Base-by-base conservation (phyloP, 1,140 invertebrate species). In the Sycophila sp. region DNA sequence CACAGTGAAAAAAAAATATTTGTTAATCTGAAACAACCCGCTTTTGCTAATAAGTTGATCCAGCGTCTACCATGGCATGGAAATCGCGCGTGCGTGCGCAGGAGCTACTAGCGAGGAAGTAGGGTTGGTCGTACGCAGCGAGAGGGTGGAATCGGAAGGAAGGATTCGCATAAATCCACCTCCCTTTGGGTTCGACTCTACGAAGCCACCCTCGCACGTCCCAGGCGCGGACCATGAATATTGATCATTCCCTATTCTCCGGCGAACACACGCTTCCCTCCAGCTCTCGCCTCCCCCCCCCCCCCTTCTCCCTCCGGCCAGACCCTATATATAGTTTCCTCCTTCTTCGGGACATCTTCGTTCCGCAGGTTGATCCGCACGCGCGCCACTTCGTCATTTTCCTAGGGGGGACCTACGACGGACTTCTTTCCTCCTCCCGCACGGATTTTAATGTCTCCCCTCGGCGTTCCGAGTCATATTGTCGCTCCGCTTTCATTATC, bases 91-190 rank as follows among this genome's bases (percentile, higher is more conserved):
- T 11, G 32, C 26, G n/a, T 26, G 30, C 4, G 32, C 15, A 15
- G 1, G 15, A n/a, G 42, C 4, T 19, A 11, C 1, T n/a, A 17
- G 32, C 68, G 56, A 45, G 67, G 67, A 76, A 79, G 76, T 75
- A 73, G 77, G 76, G 78, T 76, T 64, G 72, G 67, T 38, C 55
- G 63, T 67, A 72, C 70, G 71, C 22, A 36, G 19, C 38, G 45
- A 40, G 69, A 69, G 66, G 74, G 73, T 70, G 53, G 68, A 79
- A 75, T 78, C 77, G 81, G 81, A 81, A 83, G 82, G 77, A 84
- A 83, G 79, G 79, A 83, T 83, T 84, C 82, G 78, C 77, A 81
- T 83, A 84, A 84, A 83, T 83, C 77, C 81, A 82, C 76, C 78
- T 78, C 73, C 67, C n/a, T n/a, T n/a, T n/a, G n/a, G n/a, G n/a